These are phyloP conservation scores for Pseudois nayaur DNA, from an alignment of 2,113 vertebrate genomes.

Conservation along the genomic window DNA sequence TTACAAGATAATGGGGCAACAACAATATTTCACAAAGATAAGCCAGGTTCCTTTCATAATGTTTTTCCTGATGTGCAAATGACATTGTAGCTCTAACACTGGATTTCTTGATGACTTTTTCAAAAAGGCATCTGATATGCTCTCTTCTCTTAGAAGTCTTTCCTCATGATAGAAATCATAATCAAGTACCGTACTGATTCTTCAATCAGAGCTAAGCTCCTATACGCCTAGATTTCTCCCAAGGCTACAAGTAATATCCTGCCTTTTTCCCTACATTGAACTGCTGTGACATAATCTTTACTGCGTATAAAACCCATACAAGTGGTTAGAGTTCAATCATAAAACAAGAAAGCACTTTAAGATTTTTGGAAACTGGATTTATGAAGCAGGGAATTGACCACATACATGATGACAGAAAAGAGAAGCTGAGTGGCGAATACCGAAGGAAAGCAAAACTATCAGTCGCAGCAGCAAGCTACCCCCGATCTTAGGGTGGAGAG, in stretches of 20 bases:
- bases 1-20: background rate
- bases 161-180: background rate
- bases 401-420: background rate
- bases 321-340: background rate
- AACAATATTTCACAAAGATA: slow-evolving; percentile 12
- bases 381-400: background rate
- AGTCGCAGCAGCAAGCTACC: background rate
- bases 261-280: background rate
- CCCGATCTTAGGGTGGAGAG: background rate
- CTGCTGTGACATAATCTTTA: background rate
- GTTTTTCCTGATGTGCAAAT: background rate
- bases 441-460: background rate
- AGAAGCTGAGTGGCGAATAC: background rate
- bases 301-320: background rate
- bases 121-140: background rate
- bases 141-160: background rate
- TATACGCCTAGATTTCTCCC: background rate
- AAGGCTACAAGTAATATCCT: background rate
- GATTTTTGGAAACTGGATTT: background rate
- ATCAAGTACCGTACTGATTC: background rate
- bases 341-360: background rate
- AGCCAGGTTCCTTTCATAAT: background rate
- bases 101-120: background rate
- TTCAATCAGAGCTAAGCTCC: background rate
- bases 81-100: background rate